These are phyloP conservation scores for Cheilosia vulpina DNA, from an alignment of 2,888 invertebrate species.

Conservation along the genomic window DNA sequence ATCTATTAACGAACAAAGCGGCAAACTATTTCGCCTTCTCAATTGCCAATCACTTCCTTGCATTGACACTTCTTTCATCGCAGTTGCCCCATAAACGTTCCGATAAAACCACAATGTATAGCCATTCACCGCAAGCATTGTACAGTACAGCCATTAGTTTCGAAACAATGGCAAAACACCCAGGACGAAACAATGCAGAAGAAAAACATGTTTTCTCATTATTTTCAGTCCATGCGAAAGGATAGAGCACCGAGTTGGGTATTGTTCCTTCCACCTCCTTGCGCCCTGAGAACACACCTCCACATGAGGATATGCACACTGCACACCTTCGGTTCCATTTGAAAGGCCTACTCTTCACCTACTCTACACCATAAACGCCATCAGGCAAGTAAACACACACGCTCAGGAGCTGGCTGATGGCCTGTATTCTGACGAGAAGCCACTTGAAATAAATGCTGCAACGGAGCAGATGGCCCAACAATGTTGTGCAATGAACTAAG, in stretches of 20 bases:
- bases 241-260: not conserved
- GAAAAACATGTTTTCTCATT: conserved; percentile 59
- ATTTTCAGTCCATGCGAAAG: conserved; percentile 48
- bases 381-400: conserved; percentile 49
- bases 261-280: conserved; percentile 50
- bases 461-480: conserved; percentile 48
- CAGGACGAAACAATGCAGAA: conserved; percentile 41
- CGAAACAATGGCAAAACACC: conserved; percentile 53
- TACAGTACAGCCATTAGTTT: conserved; percentile 54
- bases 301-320: not conserved
- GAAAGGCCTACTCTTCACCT: conserved; percentile 44
- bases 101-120: conserved; percentile 30
- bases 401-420: not conserved
- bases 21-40: not conserved
- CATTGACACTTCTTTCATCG: conserved; percentile 59
- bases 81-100: conserved; percentile 50
- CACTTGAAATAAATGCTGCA: conserved; percentile 58
- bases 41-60: conserved; percentile 64
- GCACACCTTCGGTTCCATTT: conserved; percentile 2
- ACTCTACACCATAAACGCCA: conserved; percentile 13
- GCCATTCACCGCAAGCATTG: conserved; percentile 29
- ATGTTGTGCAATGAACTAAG: conserved; percentile 63
- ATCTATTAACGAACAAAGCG: not conserved
- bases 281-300: conserved; percentile 19
- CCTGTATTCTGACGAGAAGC: conserved; percentile 17